Evolutionary conservation across 1,140 invertebrate species (phyloP).

Genomic region (Cylas formicarius): DNA sequence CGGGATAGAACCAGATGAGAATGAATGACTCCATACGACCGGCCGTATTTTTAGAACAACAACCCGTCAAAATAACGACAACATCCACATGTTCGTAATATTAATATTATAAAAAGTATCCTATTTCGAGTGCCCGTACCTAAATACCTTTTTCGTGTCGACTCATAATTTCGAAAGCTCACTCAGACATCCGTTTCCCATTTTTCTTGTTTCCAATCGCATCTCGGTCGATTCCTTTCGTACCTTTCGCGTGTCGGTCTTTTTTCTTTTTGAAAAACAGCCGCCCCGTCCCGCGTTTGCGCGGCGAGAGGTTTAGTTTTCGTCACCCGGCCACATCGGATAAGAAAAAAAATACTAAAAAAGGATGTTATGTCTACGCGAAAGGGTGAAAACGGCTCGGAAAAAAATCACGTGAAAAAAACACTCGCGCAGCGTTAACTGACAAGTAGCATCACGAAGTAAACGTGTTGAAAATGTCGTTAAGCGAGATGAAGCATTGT

Average conservation of each 20-base stretch:
- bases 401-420: neutral
- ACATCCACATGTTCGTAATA: no score
- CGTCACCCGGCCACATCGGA: neutral
- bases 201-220: conserved; percentile 5
- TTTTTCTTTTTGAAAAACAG: conserved; percentile 4
- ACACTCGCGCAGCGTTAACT: conserved; percentile 6
- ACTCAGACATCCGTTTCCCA: conserved; percentile 1
- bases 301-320: conserved; percentile 2
- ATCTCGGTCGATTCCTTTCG: no score
- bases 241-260: conserved; percentile 4
- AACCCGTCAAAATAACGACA: no score
- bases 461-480: no score
- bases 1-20: no score
- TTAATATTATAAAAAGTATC: no score
- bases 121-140: no score
- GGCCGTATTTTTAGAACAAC: no score
- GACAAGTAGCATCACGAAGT: conserved; percentile 5
- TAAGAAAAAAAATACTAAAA: conserved; percentile 11
- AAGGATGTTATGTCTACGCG: conserved; percentile 8
- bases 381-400: conserved; percentile 2
- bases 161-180: neutral
- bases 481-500: no score
- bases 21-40: no score
- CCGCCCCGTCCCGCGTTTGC: no score
- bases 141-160: neutral